Evolutionary conservation across 2,113 vertebrate species (phyloP), one percentile per base, ranked within the genome.

Genomic region (Strix uralensis): DNA sequence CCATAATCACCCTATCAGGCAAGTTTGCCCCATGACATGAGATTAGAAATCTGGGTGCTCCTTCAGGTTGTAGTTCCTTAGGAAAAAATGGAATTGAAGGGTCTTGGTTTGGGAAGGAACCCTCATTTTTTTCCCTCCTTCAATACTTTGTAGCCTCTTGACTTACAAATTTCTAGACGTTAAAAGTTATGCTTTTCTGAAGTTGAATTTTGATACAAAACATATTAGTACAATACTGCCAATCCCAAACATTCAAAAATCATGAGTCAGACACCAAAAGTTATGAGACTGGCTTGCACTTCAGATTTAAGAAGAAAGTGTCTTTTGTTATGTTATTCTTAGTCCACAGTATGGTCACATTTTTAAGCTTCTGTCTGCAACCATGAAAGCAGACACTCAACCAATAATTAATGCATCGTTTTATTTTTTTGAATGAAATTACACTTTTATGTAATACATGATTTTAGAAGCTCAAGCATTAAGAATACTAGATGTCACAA

Each of bases 351-450:
- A 81, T 49, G 58, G 86, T 90, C 66, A 69, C 26, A 82, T 89
- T 92, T 90, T 73, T 89, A 92, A 81, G 80, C 47, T 89, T 89
- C 88, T 81, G 36, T 75, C 82, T 85, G 86, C 40, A 94, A n/a
- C 36, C 57, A 58, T 54, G 57, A 79, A 79, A 90, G 40, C 18
- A 86, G 66, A 93, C 5, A 57, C 21, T 71, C 26, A 94, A 83
- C 32, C 47, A 77, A 71, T 62, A 92, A 86, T 55, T 92, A 82
- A 74, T 44, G 23, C 21, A 79, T 59, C 78, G 42, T 81, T 65
- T 72, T 59, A 12, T 42, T 91, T 63, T 71, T 96, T 88, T 86
- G 8, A 90, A 91, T 69, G 22, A 47, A 91, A 80, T 57, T 7
- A 27, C 11, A 59, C 61, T 94, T 66, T 90, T 81, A 85, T 70